Evolutionary conservation across 2,113 vertebrate species (phyloP).

Genomic region (Bufo bufo): DNA sequence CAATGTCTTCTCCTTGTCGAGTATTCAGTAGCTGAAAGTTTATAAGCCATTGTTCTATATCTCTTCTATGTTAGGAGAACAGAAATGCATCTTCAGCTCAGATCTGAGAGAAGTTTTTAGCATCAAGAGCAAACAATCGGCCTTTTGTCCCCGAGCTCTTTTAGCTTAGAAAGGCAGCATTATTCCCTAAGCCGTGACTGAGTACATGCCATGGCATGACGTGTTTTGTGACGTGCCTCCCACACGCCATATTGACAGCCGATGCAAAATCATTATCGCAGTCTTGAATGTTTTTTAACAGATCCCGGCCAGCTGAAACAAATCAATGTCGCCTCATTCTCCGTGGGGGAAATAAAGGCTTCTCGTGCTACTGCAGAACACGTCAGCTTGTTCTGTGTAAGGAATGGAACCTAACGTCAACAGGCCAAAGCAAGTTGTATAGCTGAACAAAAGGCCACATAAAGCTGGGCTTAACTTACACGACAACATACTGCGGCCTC

Average conservation of each 20-base stretch:
- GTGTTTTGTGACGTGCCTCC: neutral
- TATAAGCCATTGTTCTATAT: neutral
- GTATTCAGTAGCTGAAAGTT: neutral
- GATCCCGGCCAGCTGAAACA: neutral
- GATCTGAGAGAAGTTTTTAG: slow-evolving; percentile 20
- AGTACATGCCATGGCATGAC: slow-evolving; percentile 15
- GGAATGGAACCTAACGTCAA: neutral
- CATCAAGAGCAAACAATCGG: slow-evolving; percentile 16
- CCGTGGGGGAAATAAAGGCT: neutral
- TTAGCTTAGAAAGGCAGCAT: slow-evolving; percentile 22
- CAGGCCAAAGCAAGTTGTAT: neutral
- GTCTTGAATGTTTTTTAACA: slow-evolving; percentile 29
- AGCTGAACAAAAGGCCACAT: neutral
- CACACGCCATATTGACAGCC: slow-evolving; percentile 33
- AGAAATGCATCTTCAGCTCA: neutral
- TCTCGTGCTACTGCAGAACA: neutral
- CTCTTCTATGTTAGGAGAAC: neutral
- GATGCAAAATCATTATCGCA: neutral
- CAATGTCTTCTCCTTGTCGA: neutral
- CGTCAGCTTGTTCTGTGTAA: neutral
- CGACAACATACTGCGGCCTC: neutral
- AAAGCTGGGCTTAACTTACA: neutral
- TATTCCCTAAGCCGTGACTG: slow-evolving; percentile 9
- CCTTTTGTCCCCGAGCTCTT: slow-evolving; percentile 16
- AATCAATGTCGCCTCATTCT: neutral